Percentiles rank a stretch among this genome's conserved stretches.
Evolutionary conservation across 2,888 invertebrate species (phyloP).

Genomic region (Copidosoma aretas): DNA sequence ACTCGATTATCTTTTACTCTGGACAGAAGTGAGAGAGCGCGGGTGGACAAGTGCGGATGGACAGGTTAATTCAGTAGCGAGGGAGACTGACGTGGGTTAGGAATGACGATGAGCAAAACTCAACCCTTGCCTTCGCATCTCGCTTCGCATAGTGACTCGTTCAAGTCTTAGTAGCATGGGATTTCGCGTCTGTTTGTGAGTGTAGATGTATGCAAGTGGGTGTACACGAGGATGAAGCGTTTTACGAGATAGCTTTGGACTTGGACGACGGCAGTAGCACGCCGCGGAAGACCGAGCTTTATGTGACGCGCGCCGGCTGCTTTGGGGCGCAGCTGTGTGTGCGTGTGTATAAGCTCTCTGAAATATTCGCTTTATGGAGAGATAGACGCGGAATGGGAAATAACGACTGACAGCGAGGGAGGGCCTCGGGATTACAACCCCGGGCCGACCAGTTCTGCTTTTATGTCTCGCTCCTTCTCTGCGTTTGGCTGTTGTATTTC

Average conservation of each 20-base stretch:
- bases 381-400: constrained; percentile 14
- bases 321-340: constrained; percentile 43
- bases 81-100: too few species aligned
- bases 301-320: constrained; percentile 42
- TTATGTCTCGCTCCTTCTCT: neutral
- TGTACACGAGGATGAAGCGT: constrained; percentile 27
- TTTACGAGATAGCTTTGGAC: constrained; percentile 39
- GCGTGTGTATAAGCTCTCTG: constrained; percentile 26
- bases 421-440: constrained; percentile 37
- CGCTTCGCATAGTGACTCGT: constrained; percentile 37
- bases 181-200: too few species aligned
- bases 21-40: neutral
- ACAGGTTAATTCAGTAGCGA: too few species aligned
- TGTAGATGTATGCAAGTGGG: neutral
- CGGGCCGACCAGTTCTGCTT: constrained; percentile 9
- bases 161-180: constrained; percentile 29
- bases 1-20: too few species aligned
- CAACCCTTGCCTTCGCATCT: neutral
- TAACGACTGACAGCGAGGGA: constrained; percentile 28
- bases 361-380: constrained; percentile 47
- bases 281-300: constrained; percentile 42
- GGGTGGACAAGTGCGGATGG: neutral
- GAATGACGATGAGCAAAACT: neutral
- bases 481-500: too few species aligned
- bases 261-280: constrained; percentile 36